phyloP scores from a whole-genome alignment of 2,797 vertebrate genomes.

The Sus cebifrons region DNA sequence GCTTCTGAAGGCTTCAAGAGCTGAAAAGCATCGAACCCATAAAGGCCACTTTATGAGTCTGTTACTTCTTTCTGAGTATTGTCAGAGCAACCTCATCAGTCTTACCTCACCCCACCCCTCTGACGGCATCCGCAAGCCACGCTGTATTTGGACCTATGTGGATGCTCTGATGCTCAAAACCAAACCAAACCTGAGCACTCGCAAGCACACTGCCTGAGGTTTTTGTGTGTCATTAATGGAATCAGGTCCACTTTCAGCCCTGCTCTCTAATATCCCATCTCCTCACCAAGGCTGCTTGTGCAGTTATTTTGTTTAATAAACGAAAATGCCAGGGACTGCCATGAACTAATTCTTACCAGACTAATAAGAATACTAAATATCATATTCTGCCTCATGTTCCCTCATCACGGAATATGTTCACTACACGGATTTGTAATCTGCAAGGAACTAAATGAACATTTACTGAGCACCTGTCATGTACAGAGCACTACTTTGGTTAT shows the following conservation, averaged over 20 bases:
- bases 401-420: not conserved
- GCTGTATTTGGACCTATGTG: not conserved
- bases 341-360: not conserved
- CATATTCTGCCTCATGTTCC: not conserved
- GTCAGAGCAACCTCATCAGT: not conserved
- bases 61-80: not conserved
- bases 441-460: not conserved
- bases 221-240: not conserved
- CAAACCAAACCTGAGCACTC: not conserved
- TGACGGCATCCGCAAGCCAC: not conserved
- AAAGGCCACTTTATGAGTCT: not conserved
- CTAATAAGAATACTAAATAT: not conserved
- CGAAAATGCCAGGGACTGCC: not conserved
- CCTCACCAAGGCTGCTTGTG: not conserved
- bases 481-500: not conserved
- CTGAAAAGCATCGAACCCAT: not conserved
- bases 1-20: not conserved
- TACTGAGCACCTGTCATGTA: not conserved
- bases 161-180: not conserved
- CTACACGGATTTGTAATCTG: not conserved
- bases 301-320: not conserved
- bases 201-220: not conserved
- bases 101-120: not conserved
- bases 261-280: not conserved
- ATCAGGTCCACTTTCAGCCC: not conserved